Evolutionary conservation across 2,797 vertebrate genomes (phyloP).

Genomic region (Enteromius afrohamiltoni): DNA sequence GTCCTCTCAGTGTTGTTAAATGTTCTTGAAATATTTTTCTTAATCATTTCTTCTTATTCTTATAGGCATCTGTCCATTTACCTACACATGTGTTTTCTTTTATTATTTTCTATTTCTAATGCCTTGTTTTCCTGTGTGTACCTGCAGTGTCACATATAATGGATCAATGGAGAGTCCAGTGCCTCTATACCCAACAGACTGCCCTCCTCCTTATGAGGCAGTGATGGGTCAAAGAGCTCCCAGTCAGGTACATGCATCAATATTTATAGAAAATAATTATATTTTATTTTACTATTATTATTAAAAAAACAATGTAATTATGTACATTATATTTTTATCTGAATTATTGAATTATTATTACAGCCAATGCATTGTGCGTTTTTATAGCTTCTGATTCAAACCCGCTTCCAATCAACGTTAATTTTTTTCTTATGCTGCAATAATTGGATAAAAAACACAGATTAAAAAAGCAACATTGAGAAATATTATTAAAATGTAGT

Average conservation of each 20-base stretch:
- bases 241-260: conserved; percentile 84
- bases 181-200: conserved; percentile 93
- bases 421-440: background rate
- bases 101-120: background rate
- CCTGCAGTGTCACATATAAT: conserved; percentile 92
- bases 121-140: conserved; percentile 22
- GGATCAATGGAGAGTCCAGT: conserved; percentile 97
- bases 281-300: background rate
- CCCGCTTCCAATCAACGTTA: background rate
- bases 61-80: background rate
- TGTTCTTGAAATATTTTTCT: background rate
- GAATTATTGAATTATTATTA: background rate
- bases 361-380: background rate
- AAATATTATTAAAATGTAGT: background rate
- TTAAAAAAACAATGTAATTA: background rate
- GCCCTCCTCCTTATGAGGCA: conserved; percentile 93
- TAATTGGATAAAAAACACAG: background rate
- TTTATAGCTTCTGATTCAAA: background rate
- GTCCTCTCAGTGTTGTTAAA: background rate
- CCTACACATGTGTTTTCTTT: background rate
- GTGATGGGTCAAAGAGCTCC: conserved; percentile 91
- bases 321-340: background rate
- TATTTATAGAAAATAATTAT: background rate
- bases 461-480: background rate
- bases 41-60: background rate